Evolutionary conservation across 35 echinoderm and acorn worm species (phyloP), one percentile per base, ranked within the genome.

Genomic region (Hemicentrotus pulcherrimus): DNA sequence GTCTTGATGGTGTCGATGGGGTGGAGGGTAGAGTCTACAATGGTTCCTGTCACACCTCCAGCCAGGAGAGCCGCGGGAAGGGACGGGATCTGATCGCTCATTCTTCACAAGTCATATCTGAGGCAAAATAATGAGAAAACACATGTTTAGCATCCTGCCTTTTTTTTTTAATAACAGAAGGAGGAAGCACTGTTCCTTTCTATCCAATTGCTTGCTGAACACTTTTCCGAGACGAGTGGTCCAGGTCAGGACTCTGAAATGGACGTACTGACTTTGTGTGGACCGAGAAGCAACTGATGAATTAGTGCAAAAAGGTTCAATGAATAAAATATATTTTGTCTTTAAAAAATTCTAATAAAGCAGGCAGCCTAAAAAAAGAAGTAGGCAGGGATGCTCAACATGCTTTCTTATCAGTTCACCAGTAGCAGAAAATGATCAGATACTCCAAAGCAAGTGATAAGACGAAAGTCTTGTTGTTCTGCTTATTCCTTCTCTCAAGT

Each of bases 1-100:
- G 98, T 99, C 87, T 99, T 99, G 32, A 99, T 61, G 14, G 98
- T 99, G 47, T 99, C 98, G 46, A 99, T 88, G 12, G 98, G 98
- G 65, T 95, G 97, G 31, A 99, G 97, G 18, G 97, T 97, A 14
- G 95, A 46, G 48, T 99, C 97, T 19, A 98, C 97, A 16, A 60
- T 60, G 11, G 95, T 92, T 47, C 98, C 98, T 94, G 98, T 96
- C 41, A 95, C 28, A n/a, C 96, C 97, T 4, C 98, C 98, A 0
- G 98, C 95, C 70, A 97, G 71, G 12, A 99, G 94, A 12, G 98
- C 96, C 22, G 96, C 45, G 32, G 55, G 58, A 71, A 96, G 95
- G 46, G 97, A 94, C 9, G 95, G 91, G 16, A 92, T 85, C 55
- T 95, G 22, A 32, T 95, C 95, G 92, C 89, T 94, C 96, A 96